Evolutionary conservation across 2,888 invertebrate genomes (phyloP).

Genomic region (Eilema griseolum): DNA sequence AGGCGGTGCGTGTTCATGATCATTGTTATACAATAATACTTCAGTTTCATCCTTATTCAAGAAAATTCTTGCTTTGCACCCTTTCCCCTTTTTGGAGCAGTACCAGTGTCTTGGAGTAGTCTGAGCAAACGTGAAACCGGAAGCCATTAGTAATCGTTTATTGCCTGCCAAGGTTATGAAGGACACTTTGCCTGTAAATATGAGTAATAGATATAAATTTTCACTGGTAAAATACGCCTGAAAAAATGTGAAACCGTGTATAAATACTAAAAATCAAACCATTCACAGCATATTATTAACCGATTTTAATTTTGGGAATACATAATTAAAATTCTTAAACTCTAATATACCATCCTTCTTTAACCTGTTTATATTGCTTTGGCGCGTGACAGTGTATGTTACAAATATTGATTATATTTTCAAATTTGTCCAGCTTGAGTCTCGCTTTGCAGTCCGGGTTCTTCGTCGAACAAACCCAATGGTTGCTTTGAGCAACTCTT

Average conservation of each 20-base stretch:
- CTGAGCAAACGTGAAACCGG: conserved; percentile 65
- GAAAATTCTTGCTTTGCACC: conserved; percentile 65
- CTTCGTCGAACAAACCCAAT: conserved; percentile 50
- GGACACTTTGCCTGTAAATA: conserved; percentile 50
- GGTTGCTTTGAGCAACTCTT: conserved; percentile 16
- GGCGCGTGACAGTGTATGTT: conserved; percentile 33
- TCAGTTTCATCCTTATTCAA: conserved; percentile 51
- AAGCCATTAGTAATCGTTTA: conserved; percentile 62
- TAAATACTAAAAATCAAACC: background rate
- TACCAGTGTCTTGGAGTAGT: conserved; percentile 61
- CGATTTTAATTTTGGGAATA: background rate
- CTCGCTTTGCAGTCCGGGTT: conserved; percentile 58
- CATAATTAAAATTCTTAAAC: background rate
- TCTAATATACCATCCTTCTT: conserved; percentile 19
- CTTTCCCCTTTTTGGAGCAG: conserved; percentile 67
- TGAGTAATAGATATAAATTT: conserved; percentile 2
- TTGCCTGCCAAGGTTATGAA: conserved; percentile 57
- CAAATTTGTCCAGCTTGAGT: conserved; percentile 47
- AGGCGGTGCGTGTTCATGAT: conserved; percentile 64
- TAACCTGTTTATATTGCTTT: conserved; percentile 17
- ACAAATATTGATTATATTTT: conserved; percentile 14
- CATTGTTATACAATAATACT: conserved; percentile 44
- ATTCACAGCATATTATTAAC: background rate
- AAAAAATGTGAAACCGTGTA: background rate
- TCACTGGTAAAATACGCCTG: background rate